Conservation (phyloP, 37 sponge, comb jelly and placozoan genomes). For the Axinella damicornis region DNA sequence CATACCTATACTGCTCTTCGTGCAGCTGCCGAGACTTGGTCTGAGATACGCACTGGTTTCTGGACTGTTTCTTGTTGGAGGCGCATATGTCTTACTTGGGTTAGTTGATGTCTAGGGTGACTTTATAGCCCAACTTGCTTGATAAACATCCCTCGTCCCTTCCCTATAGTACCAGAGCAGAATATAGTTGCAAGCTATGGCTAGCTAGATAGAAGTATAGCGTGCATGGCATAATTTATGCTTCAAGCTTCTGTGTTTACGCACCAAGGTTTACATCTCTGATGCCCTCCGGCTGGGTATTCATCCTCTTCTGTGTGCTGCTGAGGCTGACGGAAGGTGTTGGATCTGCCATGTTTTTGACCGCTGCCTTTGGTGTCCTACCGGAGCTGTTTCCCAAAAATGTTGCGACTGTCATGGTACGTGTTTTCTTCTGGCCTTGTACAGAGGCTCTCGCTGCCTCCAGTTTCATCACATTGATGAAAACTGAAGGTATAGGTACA, state of each 20-base stretch:
- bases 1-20: too few relatives aligned
- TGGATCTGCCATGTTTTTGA: slow-evolving; percentile 44
- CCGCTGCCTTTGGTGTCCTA: slow-evolving; percentile 36
- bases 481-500: too few relatives aligned
- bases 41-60: slow-evolving; percentile 37
- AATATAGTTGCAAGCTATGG: too few relatives aligned
- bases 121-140: too few relatives aligned
- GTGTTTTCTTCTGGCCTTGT: background rate
- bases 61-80: slow-evolving; percentile 40
- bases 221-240: too few relatives aligned
- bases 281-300: background rate
- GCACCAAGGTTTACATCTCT: background rate
- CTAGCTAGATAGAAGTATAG: too few relatives aligned
- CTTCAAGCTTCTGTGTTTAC: too few relatives aligned
- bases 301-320: slow-evolving; percentile 29
- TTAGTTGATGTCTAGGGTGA: slow-evolving; percentile 19
- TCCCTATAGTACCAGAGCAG: too few relatives aligned
- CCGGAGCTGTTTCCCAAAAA: slow-evolving; percentile 16
- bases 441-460: background rate
- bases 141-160: too few relatives aligned
- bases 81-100: slow-evolving; percentile 36
- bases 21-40: slow-evolving; percentile 53
- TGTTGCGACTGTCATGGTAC: slow-evolving; percentile 20
- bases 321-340: slow-evolving; percentile 51
- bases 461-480: too few relatives aligned